Conservation (phyloP, 2,888 invertebrate genomes). For the Drosophila leonis region DNA sequence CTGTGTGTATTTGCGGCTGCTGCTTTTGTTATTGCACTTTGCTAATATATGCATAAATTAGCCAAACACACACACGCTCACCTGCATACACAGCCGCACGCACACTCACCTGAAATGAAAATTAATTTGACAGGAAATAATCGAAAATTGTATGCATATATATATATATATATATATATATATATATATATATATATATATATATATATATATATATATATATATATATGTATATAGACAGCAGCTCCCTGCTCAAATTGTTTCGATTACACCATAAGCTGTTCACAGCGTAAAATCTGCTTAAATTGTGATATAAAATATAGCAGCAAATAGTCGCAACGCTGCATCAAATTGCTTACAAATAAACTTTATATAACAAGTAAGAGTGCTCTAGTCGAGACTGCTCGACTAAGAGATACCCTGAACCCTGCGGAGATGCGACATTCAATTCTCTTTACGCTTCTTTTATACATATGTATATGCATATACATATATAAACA, state of each 20-base stretch:
- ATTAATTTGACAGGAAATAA: constrained; percentile 41
- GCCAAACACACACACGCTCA: constrained; percentile 12
- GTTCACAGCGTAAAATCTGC: constrained; percentile 2
- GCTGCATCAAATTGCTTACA: neutral
- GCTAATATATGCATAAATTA: constrained; percentile 65
- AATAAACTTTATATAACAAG: neutral
- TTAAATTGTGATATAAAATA: neutral
- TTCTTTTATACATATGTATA: too few species aligned
- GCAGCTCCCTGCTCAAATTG: neutral
- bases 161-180: constrained; percentile 3
- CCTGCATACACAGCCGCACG: neutral
- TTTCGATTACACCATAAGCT: neutral
- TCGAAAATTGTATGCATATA: constrained; percentile 61
- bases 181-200: constrained; percentile 20
- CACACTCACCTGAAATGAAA: constrained; percentile 7
- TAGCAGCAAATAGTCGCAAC: neutral
- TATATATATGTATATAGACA: neutral
- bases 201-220: constrained; percentile 48
- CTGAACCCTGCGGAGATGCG: too few species aligned
- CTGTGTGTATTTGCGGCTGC: constrained; percentile 22
- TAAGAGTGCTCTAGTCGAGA: too few species aligned
- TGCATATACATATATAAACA: too few species aligned
- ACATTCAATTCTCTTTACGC: too few species aligned
- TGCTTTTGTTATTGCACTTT: constrained; percentile 38
- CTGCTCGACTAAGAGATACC: too few species aligned